These are phyloP conservation scores for Halcyon leucocephala DNA, from an alignment of 2,797 vertebrate genomes.

Conservation along the genomic window DNA sequence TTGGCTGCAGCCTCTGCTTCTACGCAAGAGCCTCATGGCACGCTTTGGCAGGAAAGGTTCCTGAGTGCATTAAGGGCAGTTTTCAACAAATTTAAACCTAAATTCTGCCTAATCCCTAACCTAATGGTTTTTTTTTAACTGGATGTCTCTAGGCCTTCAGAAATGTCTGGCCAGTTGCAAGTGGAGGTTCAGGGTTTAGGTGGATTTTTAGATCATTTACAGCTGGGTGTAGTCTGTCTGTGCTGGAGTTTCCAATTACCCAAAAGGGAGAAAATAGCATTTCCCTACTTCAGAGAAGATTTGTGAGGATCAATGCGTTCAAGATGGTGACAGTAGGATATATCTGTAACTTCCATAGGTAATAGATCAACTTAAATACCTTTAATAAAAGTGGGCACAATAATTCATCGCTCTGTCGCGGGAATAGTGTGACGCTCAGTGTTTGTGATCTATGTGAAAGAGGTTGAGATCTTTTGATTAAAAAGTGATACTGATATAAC, in stretches of 20 bases:
- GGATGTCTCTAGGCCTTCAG: not conserved
- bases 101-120: not conserved
- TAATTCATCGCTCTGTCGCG: not conserved
- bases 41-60: not conserved
- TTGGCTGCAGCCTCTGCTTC: not conserved
- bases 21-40: not conserved
- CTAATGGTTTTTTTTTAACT: not conserved
- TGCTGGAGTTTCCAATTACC: not conserved
- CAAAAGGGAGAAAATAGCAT: slow-evolving; percentile 3
- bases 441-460: slow-evolving; percentile 38
- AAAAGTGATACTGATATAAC: slow-evolving; percentile 35
- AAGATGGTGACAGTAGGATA: slow-evolving; percentile 10
- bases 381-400: slow-evolving; percentile 7
- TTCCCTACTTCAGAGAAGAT: slow-evolving; percentile 8
- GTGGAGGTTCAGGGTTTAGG: not conserved
- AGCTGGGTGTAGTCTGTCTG: not conserved
- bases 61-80: not conserved
- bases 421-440: not conserved
- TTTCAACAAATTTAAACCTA: not conserved
- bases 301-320: slow-evolving; percentile 38
- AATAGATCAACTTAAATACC: slow-evolving; percentile 57
- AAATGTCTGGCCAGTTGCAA: not conserved
- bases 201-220: slow-evolving; percentile 3
- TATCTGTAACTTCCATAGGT: slow-evolving; percentile 20
- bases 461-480: slow-evolving; percentile 54